Percentiles rank a stretch among this genome's conserved stretches.
These are phyloP conservation scores for Silvanus unidentatus DNA, from an alignment of 2,888 invertebrate genomes.

Conservation along the genomic window DNA sequence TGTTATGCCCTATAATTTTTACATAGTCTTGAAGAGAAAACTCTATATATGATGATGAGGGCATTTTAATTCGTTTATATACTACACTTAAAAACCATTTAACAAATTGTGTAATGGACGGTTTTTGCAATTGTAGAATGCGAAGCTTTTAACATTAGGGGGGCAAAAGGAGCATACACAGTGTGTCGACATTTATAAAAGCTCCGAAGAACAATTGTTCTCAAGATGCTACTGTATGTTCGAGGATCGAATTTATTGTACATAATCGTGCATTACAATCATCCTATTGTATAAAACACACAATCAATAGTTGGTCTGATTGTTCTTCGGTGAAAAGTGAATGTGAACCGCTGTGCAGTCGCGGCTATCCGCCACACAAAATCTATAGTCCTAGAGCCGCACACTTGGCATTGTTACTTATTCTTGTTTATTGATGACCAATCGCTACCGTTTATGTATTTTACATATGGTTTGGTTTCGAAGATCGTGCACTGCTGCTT, in stretches of 20 bases:
- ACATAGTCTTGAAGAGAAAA: too few relatives aligned
- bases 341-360: slow-evolving; percentile 26
- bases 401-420: slow-evolving; percentile 45
- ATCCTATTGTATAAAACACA: slow-evolving; percentile 26
- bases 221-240: slow-evolving; percentile 43
- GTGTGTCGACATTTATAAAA: too few relatives aligned
- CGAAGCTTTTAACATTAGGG: too few relatives aligned
- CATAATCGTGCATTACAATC: slow-evolving; percentile 34
- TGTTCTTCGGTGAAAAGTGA: slow-evolving; percentile 26
- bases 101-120: too few relatives aligned
- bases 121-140: too few relatives aligned
- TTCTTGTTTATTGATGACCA: slow-evolving; percentile 46
- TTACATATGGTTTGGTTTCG: slow-evolving; percentile 21
- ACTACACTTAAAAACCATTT: too few relatives aligned
- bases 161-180: too few relatives aligned
- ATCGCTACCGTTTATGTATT: slow-evolving; percentile 45
- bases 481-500: too few relatives aligned
- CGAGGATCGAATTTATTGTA: slow-evolving; percentile 42
- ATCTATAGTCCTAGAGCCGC: slow-evolving; percentile 39
- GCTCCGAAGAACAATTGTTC: slow-evolving; percentile 45
- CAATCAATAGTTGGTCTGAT: slow-evolving; percentile 26
- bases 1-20: too few relatives aligned
- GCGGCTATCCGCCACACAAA: slow-evolving; percentile 32
- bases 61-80: too few relatives aligned
- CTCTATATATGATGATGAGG: too few relatives aligned